phyloP scores from a whole-genome alignment of 2,888 invertebrate species.

The Fragum fragum region DNA sequence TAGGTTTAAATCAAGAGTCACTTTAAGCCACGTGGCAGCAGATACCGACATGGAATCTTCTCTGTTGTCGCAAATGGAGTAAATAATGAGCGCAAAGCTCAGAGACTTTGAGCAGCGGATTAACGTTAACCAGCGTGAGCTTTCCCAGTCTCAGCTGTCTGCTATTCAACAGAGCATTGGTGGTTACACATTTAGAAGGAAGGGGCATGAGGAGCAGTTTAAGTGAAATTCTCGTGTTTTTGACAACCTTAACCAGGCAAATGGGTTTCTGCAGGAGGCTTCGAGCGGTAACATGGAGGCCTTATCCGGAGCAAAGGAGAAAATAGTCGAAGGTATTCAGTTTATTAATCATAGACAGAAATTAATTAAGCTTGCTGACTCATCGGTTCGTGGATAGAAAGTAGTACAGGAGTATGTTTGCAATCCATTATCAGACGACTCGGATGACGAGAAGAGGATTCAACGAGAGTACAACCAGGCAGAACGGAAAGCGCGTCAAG shows the following conservation, averaged over 20 bases:
- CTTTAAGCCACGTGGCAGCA: too few relatives aligned
- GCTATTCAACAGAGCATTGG: constrained; percentile 6
- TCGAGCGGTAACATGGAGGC: background rate
- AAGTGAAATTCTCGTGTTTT: background rate
- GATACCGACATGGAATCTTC: too few relatives aligned
- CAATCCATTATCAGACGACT: background rate
- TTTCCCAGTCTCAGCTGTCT: background rate
- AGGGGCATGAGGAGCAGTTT: constrained; percentile 3
- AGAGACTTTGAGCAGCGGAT: background rate
- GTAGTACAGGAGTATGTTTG: constrained; percentile 10
- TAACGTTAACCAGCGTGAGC: background rate
- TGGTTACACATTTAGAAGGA: constrained; percentile 4
- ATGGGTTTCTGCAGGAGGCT: background rate
- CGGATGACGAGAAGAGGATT: constrained; percentile 12
- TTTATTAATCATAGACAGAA: background rate
- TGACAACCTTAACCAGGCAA: background rate
- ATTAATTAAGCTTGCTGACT: background rate
- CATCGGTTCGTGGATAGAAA: background rate
- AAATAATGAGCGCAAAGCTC: too few relatives aligned
- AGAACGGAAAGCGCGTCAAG: background rate
- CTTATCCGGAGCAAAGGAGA: background rate
- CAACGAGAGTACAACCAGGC: background rate
- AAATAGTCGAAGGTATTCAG: background rate
- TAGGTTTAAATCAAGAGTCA: too few relatives aligned
- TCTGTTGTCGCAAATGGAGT: too few relatives aligned